Base-by-base conservation (phyloP, 2,113 vertebrate species). In the Kryptolebias marmoratus region DNA sequence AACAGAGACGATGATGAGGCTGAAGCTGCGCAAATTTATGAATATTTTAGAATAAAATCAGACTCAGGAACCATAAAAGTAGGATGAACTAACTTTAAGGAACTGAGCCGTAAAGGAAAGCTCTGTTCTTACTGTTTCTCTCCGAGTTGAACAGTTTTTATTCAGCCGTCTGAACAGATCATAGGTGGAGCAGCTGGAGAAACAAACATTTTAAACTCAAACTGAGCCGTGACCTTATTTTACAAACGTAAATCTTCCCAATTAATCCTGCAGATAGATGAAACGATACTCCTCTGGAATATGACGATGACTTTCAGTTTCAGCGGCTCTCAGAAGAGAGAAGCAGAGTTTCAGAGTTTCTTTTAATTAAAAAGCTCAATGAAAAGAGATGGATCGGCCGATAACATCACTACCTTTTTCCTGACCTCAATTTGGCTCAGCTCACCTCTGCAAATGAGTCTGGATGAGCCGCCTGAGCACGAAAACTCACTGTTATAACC, bases 391-490 rank as follows among this genome's bases (percentile, higher is more conserved):
- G 50, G n/a, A 53, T 53, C 1, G n/a, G 50, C n/a, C 9, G n/a
- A 53, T 53, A 53, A 27, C 50, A 27, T 18, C n/a, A 27, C 50
- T 53, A 27, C 50, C 50, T 53, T 22, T 52, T 53, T 22, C n/a
- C 50, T 53, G 50, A 27, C 50, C 50, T 53, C 50, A 27, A 53
- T 53, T 53, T 53, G 22, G 50, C 50, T 22, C 50, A 11, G 50
- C 50, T 53, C 50, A 53, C 50, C 50, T 53, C 50, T 11, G 50
- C 50, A 53, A 27, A 53, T 53, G 50, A 53, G 50, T 53, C 50
- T 53, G 50, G n/a, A 53, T n/a, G 8, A 52, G 18, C 49, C 8
- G 49, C 18, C 18, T 52, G 49, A 52, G 49, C 49, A n/a, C n/a
- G 50, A 53, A 53, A 53, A 53, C 50, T 53, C 50, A 27, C 50